Evolutionary conservation across 2,797 vertebrate genomes (phyloP).

Genomic region (Lepus oiostolus): DNA sequence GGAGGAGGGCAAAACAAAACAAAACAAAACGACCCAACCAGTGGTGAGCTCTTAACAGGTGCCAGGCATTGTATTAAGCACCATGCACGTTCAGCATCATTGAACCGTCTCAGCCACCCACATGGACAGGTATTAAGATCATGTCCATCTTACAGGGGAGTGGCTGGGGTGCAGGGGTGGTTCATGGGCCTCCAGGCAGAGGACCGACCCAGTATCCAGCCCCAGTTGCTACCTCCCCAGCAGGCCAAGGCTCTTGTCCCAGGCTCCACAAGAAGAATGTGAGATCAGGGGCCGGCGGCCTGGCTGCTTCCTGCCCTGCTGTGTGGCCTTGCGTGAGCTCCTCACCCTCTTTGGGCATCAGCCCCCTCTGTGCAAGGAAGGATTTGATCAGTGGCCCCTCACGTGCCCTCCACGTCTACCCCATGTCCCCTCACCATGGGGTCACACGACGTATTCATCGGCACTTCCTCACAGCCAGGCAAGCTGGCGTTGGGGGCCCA

Average conservation of each 20-base stretch:
- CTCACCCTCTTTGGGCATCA: not conserved
- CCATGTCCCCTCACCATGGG: conserved; percentile 88
- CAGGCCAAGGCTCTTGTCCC: not conserved
- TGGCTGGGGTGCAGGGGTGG: not conserved
- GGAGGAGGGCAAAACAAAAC: not conserved
- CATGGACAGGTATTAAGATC: not conserved
- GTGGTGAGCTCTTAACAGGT: not conserved
- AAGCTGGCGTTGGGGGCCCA: conserved; percentile 87
- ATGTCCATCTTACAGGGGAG: not conserved
- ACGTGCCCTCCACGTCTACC: not conserved
- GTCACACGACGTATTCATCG: conserved; percentile 87
- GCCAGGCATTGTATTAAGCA: not conserved
- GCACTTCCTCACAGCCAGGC: conserved; percentile 81
- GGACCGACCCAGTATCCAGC: not conserved
- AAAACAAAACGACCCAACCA: not conserved
- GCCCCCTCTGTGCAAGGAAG: not conserved
- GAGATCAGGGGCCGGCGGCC: not conserved
- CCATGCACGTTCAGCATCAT: not conserved
- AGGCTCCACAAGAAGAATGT: not conserved
- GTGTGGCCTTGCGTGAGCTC: not conserved
- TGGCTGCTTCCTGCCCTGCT: not conserved
- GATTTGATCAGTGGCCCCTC: not conserved
- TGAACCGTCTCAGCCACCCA: not conserved
- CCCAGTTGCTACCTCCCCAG: not conserved
- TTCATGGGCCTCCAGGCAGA: not conserved